A percentile compares a stretch with the other conserved stretches of the same genome.
phyloP scores from a whole-genome alignment of 2,113 vertebrate genomes.

The Ammodytes marinus region DNA sequence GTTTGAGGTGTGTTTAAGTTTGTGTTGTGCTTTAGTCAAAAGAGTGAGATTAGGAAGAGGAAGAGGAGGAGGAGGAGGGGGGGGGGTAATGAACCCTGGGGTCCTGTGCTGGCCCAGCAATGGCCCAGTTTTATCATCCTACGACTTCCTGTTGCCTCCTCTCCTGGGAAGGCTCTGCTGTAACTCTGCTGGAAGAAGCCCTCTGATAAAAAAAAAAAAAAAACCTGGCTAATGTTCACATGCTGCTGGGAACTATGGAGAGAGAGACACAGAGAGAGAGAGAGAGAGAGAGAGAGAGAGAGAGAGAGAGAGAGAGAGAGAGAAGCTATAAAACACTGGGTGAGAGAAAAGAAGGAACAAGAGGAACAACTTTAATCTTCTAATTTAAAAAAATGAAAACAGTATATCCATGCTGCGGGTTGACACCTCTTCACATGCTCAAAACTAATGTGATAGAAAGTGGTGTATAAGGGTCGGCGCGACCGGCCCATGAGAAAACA shows the following conservation, averaged over 20 bases:
- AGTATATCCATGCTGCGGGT: constrained; percentile 24
- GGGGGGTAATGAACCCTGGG: constrained; percentile 81
- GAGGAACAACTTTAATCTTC: constrained; percentile 12
- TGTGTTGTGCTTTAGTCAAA: constrained; percentile 54
- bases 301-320: constrained; percentile 24
- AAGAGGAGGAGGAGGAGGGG: constrained; percentile 43
- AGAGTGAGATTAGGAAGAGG: constrained; percentile 59
- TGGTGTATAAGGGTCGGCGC: background rate
- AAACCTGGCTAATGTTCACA: constrained; percentile 81
- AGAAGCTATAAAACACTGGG: background rate
- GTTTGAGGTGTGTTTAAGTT: constrained; percentile 58
- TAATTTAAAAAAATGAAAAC: constrained; percentile 21
- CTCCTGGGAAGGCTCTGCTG: constrained; percentile 81
- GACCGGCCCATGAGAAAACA: constrained; percentile 60
- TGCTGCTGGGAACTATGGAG: constrained; percentile 80
- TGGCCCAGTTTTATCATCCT: constrained; percentile 85
- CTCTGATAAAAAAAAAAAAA: constrained; percentile 76
- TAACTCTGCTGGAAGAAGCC: constrained; percentile 78
- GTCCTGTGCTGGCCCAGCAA: constrained; percentile 80
- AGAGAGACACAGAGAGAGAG: constrained; percentile 17
- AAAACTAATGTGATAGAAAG: constrained; percentile 43
- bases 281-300: constrained; percentile 21
- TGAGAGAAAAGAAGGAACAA: constrained; percentile 12
- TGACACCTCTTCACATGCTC: constrained; percentile 16
- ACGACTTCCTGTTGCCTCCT: constrained; percentile 84